A percentile compares a stretch with the other conserved stretches of the same genome.
Evolutionary conservation across 1,140 invertebrate genomes (phyloP).

Genomic region (Drosophila ambigua): DNA sequence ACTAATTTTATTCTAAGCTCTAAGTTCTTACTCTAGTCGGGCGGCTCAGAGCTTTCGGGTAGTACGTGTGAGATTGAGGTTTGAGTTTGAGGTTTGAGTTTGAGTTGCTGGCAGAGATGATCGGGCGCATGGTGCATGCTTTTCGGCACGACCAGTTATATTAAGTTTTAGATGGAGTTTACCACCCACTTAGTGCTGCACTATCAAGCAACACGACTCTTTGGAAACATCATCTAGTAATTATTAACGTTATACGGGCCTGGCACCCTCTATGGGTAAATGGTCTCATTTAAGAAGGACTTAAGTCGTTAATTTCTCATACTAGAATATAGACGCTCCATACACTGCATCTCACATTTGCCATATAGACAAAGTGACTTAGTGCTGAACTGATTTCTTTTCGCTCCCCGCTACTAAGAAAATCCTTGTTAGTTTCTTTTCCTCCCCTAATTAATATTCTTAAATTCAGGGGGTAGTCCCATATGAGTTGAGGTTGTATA

Average conservation of each 20-base stretch:
- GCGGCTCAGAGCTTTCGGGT: no score
- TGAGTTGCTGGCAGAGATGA: no score
- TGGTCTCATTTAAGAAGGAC: conserved; percentile 69
- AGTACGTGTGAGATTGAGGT: no score
- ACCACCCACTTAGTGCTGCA: conserved; percentile 92
- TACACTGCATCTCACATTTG: conserved; percentile 58
- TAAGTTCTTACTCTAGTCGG: no score
- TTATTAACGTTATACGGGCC: conserved; percentile 86
- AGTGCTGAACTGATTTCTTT: conserved; percentile 85
- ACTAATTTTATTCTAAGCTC: no score
- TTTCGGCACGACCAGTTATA: no score
- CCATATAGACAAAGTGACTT: conserved; percentile 52
- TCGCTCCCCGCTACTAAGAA: conserved; percentile 93
- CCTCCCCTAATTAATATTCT: conserved; percentile 85
- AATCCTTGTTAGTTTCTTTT: conserved; percentile 96
- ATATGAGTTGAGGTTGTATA: no score
- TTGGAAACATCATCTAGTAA: conserved; percentile 86
- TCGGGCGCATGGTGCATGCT: no score
- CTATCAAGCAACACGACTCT: conserved; percentile 90
- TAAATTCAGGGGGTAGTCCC: conserved; percentile 89
- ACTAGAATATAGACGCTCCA: conserved; percentile 50
- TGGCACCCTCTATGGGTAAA: conserved; percentile 88
- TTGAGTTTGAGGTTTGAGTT: no score
- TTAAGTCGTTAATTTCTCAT: conserved; percentile 79
- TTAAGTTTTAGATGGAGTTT: no score